Base-by-base conservation (phyloP, 2,797 vertebrate genomes). In the Enoplosus armatus region DNA sequence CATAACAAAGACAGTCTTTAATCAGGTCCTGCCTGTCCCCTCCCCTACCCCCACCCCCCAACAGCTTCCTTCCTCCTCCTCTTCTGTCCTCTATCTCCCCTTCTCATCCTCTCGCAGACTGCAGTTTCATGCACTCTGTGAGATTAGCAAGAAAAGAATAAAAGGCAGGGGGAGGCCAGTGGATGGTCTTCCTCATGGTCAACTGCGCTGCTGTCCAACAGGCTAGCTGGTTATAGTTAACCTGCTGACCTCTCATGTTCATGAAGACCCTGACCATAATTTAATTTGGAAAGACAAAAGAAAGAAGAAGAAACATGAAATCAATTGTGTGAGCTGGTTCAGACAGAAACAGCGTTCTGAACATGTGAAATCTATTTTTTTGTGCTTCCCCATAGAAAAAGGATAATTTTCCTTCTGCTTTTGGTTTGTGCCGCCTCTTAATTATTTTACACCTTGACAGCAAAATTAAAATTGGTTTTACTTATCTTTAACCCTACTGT, bases 1-100 rank as follows among this genome's bases (percentile, higher is more conserved):
- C 93, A 93, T 92, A 93, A 94, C 91, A 92, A 94, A 93, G 92
- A 87, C 90, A 37, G 77, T 92, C 88, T 93, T 93, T 92, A 93
- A 93, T 94, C 91, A 92, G 92, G 89, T 85, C 89, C 76, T 79
- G 83, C 77, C 83, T 82, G 75, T 80, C 72, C 72, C 76, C 74
- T 83, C 73, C 79, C 37, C 58, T 51, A 16, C 48, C 29, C n/a
- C 73, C 31, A 31, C 75, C 69, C 69, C n/a, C 76, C 54, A 39
- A 12, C 70, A 69, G 69, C 70, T 73, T 82, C 82, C 65, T 79
- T 78, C 75, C 73, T 78, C 82, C 77, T 75, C 67, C 66, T 68
- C 31, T 48, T 72, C 75, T 41, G 35, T 79, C 69, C 63, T 68
- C 60, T 61, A 48, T 70, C 33, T 58, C 60, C 50, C 60, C 39